Base-by-base conservation (phyloP, 2,113 vertebrate species). In the Spea multiplicata region DNA sequence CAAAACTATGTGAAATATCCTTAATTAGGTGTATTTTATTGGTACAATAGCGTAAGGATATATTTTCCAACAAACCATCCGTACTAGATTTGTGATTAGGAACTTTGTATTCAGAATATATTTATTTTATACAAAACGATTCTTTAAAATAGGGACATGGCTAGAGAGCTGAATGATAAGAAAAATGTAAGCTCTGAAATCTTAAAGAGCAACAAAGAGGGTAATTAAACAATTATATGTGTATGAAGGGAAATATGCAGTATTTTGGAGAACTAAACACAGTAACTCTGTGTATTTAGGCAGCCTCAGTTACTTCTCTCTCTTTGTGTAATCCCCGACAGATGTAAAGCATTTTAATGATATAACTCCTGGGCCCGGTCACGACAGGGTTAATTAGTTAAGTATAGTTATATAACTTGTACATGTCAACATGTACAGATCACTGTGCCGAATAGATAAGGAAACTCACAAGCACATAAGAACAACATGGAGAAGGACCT, bases 1-100 rank as follows among this genome's bases (percentile, higher is more conserved):
- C 47, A 44, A 76, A 76, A 17, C 74, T 76, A 57, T 69, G 30
- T 14, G 48, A 76, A 76, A 69, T 76, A 46, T 5, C 30, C 66
- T 66, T 68, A 57, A 55, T 76, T 67, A 69, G 64, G 14, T 76
- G 66, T 47, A 67, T 5, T 75, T 66, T 75, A 66, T 52, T 44
- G 46, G 10, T 14, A 66, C 44, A 67, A 68, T 46, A 66, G 65
- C 13, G 6, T 46, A 16, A 45, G 62, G 3, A 55, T 67, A 14
- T 67, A 44, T 76, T 76, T 52, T 59, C 62, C 30, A 30, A 55
- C 9, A 30, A 53, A 4, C 12, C 55, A n/a, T 75, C 12, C 12
- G 30, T 30, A 30, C 30, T 30, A 30, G 53, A 12, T 13, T 44
- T 67, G 12, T 46, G 62, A 66, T 53, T 65, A 75, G 46, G 17